Evolutionary conservation across 2,888 invertebrate genomes (phyloP).

Genomic region (Eurytoma californica): DNA sequence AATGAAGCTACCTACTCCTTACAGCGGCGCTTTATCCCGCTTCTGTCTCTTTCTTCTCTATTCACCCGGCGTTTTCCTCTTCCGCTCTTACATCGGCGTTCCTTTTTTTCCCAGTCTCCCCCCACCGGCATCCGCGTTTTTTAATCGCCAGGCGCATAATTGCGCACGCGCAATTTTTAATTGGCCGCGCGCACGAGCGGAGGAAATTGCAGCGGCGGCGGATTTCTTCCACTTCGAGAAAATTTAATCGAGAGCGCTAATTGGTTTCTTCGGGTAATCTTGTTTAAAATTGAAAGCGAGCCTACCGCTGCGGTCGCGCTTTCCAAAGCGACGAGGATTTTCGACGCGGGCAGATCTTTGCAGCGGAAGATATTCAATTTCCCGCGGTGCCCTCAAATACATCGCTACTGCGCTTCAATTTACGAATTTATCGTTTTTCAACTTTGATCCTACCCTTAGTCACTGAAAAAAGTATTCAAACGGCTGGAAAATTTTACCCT

Average conservation of each 20-base stretch:
- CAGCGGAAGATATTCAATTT: neutral
- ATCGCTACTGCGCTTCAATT: too few species aligned
- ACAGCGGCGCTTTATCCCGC: neutral
- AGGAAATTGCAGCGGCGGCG: neutral
- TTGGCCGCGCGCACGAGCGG: neutral
- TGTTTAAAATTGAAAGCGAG: conserved; percentile 22
- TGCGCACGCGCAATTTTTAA: neutral
- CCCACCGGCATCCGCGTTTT: neutral
- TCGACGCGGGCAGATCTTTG: neutral
- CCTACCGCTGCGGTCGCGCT: neutral
- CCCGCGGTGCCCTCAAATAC: too few species aligned
- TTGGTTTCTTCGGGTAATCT: conserved; percentile 18
- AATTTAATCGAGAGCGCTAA: conserved; percentile 9
- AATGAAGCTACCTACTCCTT: conserved; percentile 39
- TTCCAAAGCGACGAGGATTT: neutral
- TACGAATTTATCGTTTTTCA: too few species aligned
- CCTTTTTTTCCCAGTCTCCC: too few species aligned
- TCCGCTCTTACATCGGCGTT: too few species aligned
- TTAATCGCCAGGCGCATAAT: conserved; percentile 15
- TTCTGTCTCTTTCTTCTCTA: neutral
- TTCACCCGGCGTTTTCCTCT: neutral
- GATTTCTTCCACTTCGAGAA: neutral
- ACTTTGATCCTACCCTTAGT: too few species aligned
- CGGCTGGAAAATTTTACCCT: too few species aligned
- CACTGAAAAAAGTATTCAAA: too few species aligned